These are phyloP conservation scores for Aricia artaxerxes DNA, from an alignment of 2,888 invertebrate species.

Conservation along the genomic window DNA sequence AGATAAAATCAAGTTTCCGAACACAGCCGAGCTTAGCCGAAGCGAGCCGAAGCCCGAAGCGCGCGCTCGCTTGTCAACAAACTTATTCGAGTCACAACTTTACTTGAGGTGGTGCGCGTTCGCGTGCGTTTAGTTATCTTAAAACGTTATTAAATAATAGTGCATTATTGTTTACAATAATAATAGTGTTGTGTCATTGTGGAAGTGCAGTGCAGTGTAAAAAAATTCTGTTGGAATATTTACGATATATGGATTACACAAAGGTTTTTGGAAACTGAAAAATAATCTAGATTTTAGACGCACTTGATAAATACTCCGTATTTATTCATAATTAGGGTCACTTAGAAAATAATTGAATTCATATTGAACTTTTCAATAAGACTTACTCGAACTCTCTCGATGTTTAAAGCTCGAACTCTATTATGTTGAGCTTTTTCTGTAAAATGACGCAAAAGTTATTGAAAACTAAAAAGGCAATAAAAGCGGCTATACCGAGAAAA, in stretches of 20 bases:
- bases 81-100: slow-evolving; percentile 60
- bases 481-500: neutral
- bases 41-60: slow-evolving; percentile 62
- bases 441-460: neutral
- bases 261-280: slow-evolving; percentile 26
- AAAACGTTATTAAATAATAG: slow-evolving; percentile 29
- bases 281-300: neutral
- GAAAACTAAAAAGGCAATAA: neutral
- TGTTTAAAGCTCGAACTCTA: neutral
- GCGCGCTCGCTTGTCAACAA: slow-evolving; percentile 76
- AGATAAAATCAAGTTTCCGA: slow-evolving; percentile 39
- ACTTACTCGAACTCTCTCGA: neutral
- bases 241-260: slow-evolving; percentile 38
- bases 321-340: neutral
- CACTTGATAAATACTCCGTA: neutral
- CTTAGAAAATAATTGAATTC: neutral
- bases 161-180: neutral
- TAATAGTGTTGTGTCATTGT: slow-evolving; percentile 37
- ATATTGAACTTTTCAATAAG: neutral
- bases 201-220: slow-evolving; percentile 34
- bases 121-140: slow-evolving; percentile 38
- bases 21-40: slow-evolving; percentile 53
- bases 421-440: neutral
- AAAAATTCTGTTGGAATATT: slow-evolving; percentile 45
- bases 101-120: slow-evolving; percentile 57